Evolutionary conservation across 2,113 vertebrate species (phyloP), one percentile per base, ranked within the genome.

Genomic region (Megalops atlanticus): DNA sequence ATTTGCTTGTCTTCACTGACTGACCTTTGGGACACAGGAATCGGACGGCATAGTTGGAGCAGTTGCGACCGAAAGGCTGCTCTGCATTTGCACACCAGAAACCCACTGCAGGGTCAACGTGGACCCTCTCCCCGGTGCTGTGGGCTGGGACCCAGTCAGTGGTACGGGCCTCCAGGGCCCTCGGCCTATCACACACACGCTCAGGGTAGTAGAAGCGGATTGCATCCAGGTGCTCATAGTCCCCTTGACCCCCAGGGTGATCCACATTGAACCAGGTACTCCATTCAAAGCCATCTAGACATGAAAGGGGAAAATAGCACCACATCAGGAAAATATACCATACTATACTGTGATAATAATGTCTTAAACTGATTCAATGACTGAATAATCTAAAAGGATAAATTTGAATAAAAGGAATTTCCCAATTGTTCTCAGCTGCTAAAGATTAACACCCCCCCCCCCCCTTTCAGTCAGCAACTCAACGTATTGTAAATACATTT

Each of bases 1-100:
- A n/a, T n/a, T 64, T 58, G 24, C 52, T 16, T 24, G 18, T 38
- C 54, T 36, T 40, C 10, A 43, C 31, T 39, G 82, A 83, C 1
- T 90, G 78, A 97, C 96, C 96, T 93, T 90, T 78, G 0, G 93
- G 95, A 88, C 95, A 98, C 49, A 97, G 92, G 90, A 98, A 97
- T 58, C 88, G 90, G 0, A 91, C 81, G 0, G 94, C 90, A 0
- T 96, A 95, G 84, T 96, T 97, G 12, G 92, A 95, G 84, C 95
- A 97, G 87, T 93, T 93, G 80, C 86, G 93, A 47, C 92, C 93
- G 0, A 90, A 87, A 24, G 82, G 88, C 88, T 97, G 96, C 83
- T 97, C 96, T 35, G 90, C 90, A 82, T 97, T 96, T 80, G 95
- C 87, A 80, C 96, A 97, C 96, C 96, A 97, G 91, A 97, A 97